phyloP scores from a whole-genome alignment of 2,797 vertebrate genomes.

The Gallinago stenura region DNA sequence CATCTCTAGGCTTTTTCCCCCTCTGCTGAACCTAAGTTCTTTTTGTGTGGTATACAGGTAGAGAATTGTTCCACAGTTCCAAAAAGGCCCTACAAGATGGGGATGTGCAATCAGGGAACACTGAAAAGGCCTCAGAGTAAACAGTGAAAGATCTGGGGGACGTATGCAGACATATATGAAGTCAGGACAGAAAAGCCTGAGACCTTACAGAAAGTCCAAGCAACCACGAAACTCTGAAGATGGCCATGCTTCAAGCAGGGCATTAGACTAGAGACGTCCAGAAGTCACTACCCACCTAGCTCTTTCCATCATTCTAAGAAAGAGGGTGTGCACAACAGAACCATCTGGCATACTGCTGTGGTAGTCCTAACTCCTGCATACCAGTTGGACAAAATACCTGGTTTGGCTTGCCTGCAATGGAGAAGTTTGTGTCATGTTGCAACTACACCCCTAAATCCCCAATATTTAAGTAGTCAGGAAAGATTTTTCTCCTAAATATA shows the following conservation, averaged over 20 bases:
- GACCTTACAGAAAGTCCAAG: not conserved
- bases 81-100: not conserved
- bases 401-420: not conserved
- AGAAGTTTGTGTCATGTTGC: not conserved
- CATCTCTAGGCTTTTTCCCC: not conserved
- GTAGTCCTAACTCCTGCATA: not conserved
- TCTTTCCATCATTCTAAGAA: not conserved
- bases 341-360: not conserved
- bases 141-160: not conserved
- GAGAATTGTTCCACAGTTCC: not conserved
- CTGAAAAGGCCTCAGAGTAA: not conserved
- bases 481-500: not conserved
- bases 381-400: not conserved
- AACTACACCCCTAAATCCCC: not conserved
- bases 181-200: not conserved
- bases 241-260: not conserved
- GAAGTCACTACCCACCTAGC: not conserved
- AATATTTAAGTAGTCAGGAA: not conserved
- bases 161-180: not conserved
- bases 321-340: not conserved
- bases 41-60: not conserved
- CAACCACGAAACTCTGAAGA: not conserved
- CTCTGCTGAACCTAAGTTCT: not conserved
- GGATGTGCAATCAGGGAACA: not conserved
- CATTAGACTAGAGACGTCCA: not conserved